Conservation (phyloP, 1,140 invertebrate genomes). For the Phymastichus coffea region DNA sequence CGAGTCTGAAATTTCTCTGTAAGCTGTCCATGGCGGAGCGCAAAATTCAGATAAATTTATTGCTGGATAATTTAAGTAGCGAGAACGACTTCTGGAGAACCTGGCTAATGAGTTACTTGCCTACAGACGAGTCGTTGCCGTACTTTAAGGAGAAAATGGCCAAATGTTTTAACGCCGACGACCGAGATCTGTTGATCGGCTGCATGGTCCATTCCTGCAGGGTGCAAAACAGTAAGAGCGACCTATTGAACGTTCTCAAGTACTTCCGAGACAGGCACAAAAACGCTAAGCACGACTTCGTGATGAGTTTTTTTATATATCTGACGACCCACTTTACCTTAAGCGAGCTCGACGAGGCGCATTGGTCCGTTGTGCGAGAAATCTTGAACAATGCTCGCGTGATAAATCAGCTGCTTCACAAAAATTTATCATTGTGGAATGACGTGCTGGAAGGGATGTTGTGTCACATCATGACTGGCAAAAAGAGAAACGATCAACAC, state of each 20-base stretch:
- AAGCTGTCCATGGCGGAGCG: too few relatives aligned
- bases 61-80: constrained; percentile 18
- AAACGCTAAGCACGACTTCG: too few relatives aligned
- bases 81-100: constrained; percentile 24
- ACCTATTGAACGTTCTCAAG: constrained; percentile 33
- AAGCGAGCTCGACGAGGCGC: neutral
- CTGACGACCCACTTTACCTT: neutral
- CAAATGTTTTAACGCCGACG: neutral
- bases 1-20: too few relatives aligned
- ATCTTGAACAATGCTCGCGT: neutral
- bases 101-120: too few relatives aligned
- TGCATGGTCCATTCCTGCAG: constrained; percentile 38
- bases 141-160: too few relatives aligned
- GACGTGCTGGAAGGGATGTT: neutral
- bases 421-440: neutral
- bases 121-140: too few relatives aligned
- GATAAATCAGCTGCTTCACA: neutral
- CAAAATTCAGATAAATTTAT: constrained; percentile 1
- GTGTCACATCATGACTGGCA: neutral
- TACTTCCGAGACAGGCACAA: constrained; percentile 36
- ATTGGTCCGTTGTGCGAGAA: neutral
- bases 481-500: neutral
- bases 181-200: neutral
- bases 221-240: constrained; percentile 36
- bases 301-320: neutral